Percentiles rank a stretch among this genome's conserved stretches.
Evolutionary conservation across 2,113 vertebrate species (phyloP).

Genomic region (Corythornis madagascariensis): DNA sequence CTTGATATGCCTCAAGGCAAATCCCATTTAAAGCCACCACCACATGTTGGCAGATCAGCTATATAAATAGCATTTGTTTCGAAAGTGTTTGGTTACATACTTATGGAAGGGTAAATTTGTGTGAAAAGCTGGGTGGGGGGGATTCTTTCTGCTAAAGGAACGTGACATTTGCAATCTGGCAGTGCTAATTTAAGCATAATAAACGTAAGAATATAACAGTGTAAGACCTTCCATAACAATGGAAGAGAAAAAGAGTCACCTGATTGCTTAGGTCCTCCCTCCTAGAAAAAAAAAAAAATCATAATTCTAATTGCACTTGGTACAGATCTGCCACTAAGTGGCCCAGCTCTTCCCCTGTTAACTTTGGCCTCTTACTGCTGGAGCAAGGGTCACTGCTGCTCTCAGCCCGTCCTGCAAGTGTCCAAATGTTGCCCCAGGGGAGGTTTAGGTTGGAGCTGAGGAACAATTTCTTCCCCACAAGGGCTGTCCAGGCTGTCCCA

Average conservation of each 20-base stretch:
- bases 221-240: constrained; percentile 6
- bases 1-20: constrained; percentile 18
- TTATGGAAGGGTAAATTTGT: constrained; percentile 40
- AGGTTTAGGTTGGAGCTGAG: not conserved
- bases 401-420: not conserved
- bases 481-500: not conserved
- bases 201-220: not conserved
- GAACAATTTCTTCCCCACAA: not conserved
- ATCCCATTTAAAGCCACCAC: constrained; percentile 2
- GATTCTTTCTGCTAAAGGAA: not conserved
- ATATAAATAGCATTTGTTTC: constrained; percentile 61
- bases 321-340: not conserved
- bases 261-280: not conserved
- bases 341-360: not conserved
- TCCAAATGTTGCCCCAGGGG: not conserved
- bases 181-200: constrained; percentile 46
- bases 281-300: not conserved
- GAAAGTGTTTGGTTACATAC: constrained; percentile 55
- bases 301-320: not conserved
- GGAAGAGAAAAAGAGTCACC: not conserved
- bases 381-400: not conserved
- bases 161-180: constrained; percentile 47
- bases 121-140: not conserved
- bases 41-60: not conserved
- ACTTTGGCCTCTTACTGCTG: not conserved